Base-by-base conservation (phyloP, 2,113 vertebrate genomes). In the Charina bottae region DNA sequence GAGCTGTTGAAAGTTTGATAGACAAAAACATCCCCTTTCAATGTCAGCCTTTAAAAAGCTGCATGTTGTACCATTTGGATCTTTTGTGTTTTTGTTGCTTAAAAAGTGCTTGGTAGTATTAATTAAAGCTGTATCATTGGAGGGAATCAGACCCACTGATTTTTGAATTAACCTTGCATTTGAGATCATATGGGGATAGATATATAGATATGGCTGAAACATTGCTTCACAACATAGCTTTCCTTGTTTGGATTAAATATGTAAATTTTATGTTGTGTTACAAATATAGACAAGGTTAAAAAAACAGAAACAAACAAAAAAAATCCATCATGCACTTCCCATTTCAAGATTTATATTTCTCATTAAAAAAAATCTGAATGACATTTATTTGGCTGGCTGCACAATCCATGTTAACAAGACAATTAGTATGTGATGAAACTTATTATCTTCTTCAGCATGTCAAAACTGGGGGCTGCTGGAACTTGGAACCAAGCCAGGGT, bases 361-460 rank as follows among this genome's bases (percentile, higher is more conserved):
- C 93, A 93, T 94, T 95, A 24, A 58, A 59, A 93, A 91, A 94
- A 95, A 92, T 91, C 42, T 93, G 94, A 96, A 92, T 95, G 96
- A 95, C 96, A 94, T 95, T 97, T 96, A 95, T 97, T 97, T 97
- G 96, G 96, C 95, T 97, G 96, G 92, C 95, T 97, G 95, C 93
- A 96, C 96, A 97, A 96, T 96, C 95, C 96, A 93, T 97, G 95
- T 96, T 97, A 97, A 97, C 97, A 96, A 97, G 96, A 97, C 97
- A 97, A 97, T 97, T 97, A 97, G 95, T 93, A 94, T 96, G 95
- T 96, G 95, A 96, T 95, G 93, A 93, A 96, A 97, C 95, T 96
- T 96, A 95, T 97, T 96, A 96, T 96, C 95, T 96, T 95, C 94
- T 94, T 94, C 60, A 0, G 93, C 93, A 91, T 0, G 95, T 96